Evolutionary conservation across 2,797 vertebrate genomes (phyloP).

Genomic region (Gorsachius magnificus): DNA sequence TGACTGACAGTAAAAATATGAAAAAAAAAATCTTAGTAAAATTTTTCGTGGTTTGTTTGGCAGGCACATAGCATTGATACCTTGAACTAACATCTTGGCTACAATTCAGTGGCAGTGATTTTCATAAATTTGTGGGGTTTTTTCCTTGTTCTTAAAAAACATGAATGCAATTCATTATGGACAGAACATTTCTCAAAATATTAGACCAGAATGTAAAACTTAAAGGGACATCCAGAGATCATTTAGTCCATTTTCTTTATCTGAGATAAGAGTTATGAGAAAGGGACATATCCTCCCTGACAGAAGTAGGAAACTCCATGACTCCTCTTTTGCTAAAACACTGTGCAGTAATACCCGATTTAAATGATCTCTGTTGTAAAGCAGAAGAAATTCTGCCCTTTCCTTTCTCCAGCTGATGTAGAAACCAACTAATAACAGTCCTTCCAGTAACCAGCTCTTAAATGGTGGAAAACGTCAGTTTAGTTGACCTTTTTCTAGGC

Average conservation of each 20-base stretch:
- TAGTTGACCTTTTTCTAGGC: background rate
- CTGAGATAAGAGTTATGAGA: background rate
- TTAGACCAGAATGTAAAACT: background rate
- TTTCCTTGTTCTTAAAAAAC: background rate
- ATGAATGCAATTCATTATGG: background rate
- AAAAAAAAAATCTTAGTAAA: background rate
- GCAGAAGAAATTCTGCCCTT: background rate
- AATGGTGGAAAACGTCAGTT: background rate
- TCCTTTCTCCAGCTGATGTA: background rate
- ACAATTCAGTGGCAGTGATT: background rate
- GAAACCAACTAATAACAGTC: background rate
- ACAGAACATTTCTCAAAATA: background rate
- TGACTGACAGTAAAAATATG: background rate
- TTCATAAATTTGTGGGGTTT: background rate
- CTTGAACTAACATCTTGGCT: constrained; percentile 5
- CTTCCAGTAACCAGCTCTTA: background rate
- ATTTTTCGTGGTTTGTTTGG: background rate
- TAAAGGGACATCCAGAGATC: background rate
- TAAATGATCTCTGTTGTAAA: background rate
- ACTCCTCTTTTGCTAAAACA: background rate
- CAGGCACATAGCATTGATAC: background rate
- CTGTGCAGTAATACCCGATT: background rate
- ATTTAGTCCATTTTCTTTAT: background rate
- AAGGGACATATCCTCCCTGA: background rate
- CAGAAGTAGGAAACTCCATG: background rate